Evolutionary conservation across 2,888 invertebrate species (phyloP), one percentile per base, ranked within the genome.

Genomic region (Criorhina ranunculi): DNA sequence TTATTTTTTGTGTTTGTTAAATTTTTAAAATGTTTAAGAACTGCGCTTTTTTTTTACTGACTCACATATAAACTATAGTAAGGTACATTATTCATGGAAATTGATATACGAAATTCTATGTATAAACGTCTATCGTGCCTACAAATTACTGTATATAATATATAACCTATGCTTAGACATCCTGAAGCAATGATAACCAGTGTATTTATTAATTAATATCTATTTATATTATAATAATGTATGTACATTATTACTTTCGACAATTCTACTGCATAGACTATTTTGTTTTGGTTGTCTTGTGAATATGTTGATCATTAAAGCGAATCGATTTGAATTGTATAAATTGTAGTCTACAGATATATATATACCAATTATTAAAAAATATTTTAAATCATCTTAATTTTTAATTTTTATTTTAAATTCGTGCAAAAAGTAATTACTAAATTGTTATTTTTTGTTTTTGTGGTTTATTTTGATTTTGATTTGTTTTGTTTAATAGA

Each of bases 161-260:
- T 75, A 62, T 67, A 81, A 78, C 83, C 69, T 75, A 78, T 77
- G 77, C 82, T 82, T 77, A 77, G 82, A 82, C 69, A 83, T 83
- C 83, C 83, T 83, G 78, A 83, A 83, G 85, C 80, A 85, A 80
- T 85, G 80, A 85, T 85, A 85, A 85, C 80, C 80, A 79, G 75
- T 79, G 73, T 75, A 79, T 85, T 57, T 78, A 40, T 78, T 76
- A 59, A 70, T 49, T 76, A 57, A 12, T 66, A 64, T 57, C 17
- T 67, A 35, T 44, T 9, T 60, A 35, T 64, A 35, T 64, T 69
- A 59, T 57, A 57, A n/a, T 35, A 49, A 40, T 57, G 55, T 49
- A 37, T 42, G 40, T 62, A 19, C 51, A 19, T 62, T 46, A 53
- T 57, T 62, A 44, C 69, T 24, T 24, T 3, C 49, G 69, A 75